Base-by-base conservation (phyloP, 2,888 invertebrate species). In the Sclerodermus sp. region DNA sequence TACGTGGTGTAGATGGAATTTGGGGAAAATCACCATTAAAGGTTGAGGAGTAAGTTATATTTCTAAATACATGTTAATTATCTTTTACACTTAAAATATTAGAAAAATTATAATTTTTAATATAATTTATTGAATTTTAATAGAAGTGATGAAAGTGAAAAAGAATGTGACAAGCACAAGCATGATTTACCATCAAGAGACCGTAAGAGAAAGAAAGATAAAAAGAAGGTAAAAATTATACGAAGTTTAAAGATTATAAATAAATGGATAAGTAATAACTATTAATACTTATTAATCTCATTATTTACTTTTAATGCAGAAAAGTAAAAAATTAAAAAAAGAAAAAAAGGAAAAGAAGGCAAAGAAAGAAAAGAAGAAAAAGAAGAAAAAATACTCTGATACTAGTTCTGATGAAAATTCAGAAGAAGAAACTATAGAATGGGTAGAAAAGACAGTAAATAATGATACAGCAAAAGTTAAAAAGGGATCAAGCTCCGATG, bases 11-110 rank as follows among this genome's bases (percentile, higher is more conserved):
- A 15, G 79, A 84, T 1, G 81, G 84, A 51, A 81, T 90, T 43
- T 92, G 92, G 92, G 87, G 86, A 23, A 86, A 86, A 73, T 90
- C 90, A 1, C 92, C 92, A 0, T 68, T 81, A 0, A 82, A 83
- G 59, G 61, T 74, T 23, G 83, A 85, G 57, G 85, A 87, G 85
- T 89, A 79, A 81, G 85, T 81, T 16, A 14, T 43, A 45, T 18
- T 34, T 1, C 12, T 42, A 18, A 13, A 47, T 30, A 6, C 13
- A 1, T 44, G 10, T 39, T 14, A 39, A 39, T 37, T 13, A 5
- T 37, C n/a, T 9, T 37, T 47, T 16, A 13, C 36, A 5, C 10
- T 13, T 40, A 5, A 1, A 13, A 15, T 39, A 13, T 9, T n/a
- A 39, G 34, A 39, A n/a, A 30, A 23, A 23, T 34, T 34, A 34